A percentile compares a stretch with the other conserved stretches of the same genome.
Evolutionary conservation across 2,888 invertebrate species (phyloP).

Genomic region (Oeneis ivallda): DNA sequence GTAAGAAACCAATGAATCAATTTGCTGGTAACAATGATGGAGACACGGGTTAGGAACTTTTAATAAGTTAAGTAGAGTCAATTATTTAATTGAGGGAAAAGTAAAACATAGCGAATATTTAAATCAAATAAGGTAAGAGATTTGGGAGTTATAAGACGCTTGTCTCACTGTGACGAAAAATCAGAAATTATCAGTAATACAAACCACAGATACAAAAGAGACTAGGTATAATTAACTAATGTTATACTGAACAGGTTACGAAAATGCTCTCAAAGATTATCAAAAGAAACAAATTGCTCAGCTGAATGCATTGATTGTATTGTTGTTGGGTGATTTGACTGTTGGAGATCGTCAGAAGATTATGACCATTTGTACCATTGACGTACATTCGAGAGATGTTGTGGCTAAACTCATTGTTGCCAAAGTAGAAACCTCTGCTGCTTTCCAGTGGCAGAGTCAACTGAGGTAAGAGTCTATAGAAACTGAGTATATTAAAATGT

Average conservation of each 20-base stretch:
- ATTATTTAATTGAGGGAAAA: neutral
- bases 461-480: slow-evolving; percentile 76
- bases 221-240: neutral
- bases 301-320: slow-evolving; percentile 89
- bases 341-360: slow-evolving; percentile 95
- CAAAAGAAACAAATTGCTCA: slow-evolving; percentile 93
- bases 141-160: no score
- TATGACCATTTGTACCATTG: slow-evolving; percentile 98
- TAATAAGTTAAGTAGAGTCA: neutral
- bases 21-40: neutral
- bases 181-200: no score
- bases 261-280: slow-evolving; percentile 95
- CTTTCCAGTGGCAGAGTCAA: slow-evolving; percentile 96
- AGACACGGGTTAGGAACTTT: neutral
- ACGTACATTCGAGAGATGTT: slow-evolving; percentile 97
- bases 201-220: no score
- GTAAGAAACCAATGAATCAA: slow-evolving; percentile 51
- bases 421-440: slow-evolving; percentile 89
- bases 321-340: slow-evolving; percentile 90
- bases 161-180: no score
- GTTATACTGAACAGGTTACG: slow-evolving; percentile 81
- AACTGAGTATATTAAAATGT: neutral
- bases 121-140: neutral
- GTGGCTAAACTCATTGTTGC: slow-evolving; percentile 92
- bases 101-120: neutral